Evolutionary conservation across 2,888 invertebrate genomes (phyloP).

Genomic region (Nemoura dubitans): DNA sequence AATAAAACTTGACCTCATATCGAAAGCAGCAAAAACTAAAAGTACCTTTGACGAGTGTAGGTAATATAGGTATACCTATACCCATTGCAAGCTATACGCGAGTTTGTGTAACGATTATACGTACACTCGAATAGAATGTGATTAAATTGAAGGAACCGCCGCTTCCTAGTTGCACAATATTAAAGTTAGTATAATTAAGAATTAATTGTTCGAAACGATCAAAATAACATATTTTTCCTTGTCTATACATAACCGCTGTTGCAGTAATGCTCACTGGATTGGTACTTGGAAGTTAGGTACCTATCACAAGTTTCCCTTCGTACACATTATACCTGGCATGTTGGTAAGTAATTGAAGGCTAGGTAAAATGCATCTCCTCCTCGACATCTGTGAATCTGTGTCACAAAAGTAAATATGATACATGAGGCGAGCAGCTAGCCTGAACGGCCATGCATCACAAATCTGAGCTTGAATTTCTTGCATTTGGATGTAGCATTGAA

Average conservation of each 20-base stretch:
- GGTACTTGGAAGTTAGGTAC: neutral
- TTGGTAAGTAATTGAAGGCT: neutral
- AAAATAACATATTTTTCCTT: neutral
- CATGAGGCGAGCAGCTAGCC: neutral
- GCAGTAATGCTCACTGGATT: neutral
- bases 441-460: conserved; percentile 20
- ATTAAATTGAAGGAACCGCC: neutral
- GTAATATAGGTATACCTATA: too few species aligned
- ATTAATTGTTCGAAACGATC: neutral
- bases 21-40: neutral
- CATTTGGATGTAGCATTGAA: conserved; percentile 1
- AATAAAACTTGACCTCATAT: neutral
- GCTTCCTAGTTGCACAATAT: neutral
- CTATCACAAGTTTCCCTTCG: neutral
- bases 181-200: neutral
- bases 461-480: conserved; percentile 21
- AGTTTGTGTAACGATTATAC: neutral
- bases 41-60: neutral
- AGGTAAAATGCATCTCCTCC: neutral
- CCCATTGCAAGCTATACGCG: too few species aligned
- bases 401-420: neutral
- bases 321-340: neutral
- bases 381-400: neutral
- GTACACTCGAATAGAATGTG: neutral
- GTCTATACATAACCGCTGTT: neutral